These are phyloP conservation scores for Megaceryle torquata DNA, from an alignment of 2,113 vertebrate genomes.

Conservation along the genomic window DNA sequence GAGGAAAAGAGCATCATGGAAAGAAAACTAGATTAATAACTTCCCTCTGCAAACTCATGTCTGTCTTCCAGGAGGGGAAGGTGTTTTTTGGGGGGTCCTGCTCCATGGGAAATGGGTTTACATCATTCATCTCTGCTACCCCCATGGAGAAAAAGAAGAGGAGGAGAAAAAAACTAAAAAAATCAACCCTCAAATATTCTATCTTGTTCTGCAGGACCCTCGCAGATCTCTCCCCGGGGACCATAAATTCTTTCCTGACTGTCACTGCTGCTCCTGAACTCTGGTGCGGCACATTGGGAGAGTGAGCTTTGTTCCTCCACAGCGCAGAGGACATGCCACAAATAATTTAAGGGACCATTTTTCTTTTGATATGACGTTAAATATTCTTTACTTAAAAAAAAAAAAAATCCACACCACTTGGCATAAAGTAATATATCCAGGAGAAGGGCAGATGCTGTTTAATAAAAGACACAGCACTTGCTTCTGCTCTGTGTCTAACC, in stretches of 20 bases:
- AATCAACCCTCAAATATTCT: slow-evolving; percentile 12
- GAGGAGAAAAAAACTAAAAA: background rate
- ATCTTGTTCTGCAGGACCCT: slow-evolving; percentile 38
- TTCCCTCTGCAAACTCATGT: background rate
- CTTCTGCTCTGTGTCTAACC: slow-evolving; percentile 10
- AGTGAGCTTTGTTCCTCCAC: slow-evolving; percentile 55
- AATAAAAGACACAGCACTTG: slow-evolving; percentile 28
- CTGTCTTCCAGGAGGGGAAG: background rate
- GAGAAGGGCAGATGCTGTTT: slow-evolving; percentile 61
- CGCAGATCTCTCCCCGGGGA: slow-evolving; percentile 41
- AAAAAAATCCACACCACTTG: slow-evolving; percentile 24
- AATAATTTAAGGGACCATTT: slow-evolving; percentile 68
- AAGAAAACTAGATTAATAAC: background rate
- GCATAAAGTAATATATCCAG: slow-evolving; percentile 47
- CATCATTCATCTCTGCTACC: background rate
- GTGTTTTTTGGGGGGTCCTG: background rate
- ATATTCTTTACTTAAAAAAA: slow-evolving; percentile 62
- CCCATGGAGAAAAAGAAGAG: background rate
- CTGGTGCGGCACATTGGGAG: background rate
- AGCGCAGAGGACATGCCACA: slow-evolving; percentile 59
- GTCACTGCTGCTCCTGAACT: slow-evolving; percentile 30
- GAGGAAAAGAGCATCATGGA: background rate
- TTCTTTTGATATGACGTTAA: slow-evolving; percentile 52
- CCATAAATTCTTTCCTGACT: slow-evolving; percentile 59
- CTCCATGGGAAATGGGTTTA: background rate